Evolutionary conservation across 2,888 invertebrate species (phyloP).

Genomic region (Cataglyphis altisquamis): DNA sequence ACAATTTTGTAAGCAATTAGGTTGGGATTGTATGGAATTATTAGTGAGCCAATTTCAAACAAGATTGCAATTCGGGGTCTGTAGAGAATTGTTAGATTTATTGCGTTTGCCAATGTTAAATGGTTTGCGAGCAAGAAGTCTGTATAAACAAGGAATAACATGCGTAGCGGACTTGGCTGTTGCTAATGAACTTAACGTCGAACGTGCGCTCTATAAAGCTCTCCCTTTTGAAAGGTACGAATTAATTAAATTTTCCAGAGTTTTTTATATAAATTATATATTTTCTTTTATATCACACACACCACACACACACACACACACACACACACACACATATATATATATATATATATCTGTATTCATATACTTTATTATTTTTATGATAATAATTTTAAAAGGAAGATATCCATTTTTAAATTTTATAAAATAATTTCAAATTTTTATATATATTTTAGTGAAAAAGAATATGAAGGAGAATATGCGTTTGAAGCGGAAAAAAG

Average conservation of each 20-base stretch:
- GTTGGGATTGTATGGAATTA: slow-evolving; percentile 96
- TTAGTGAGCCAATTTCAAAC: slow-evolving; percentile 97
- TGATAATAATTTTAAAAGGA: too few relatives aligned
- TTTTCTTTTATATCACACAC: too few relatives aligned
- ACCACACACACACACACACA: too few relatives aligned
- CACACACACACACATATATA: neutral
- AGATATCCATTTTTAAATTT: too few relatives aligned
- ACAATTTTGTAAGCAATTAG: slow-evolving; percentile 96
- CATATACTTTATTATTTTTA: neutral
- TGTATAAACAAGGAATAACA: slow-evolving; percentile 94
- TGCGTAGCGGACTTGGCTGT: slow-evolving; percentile 93
- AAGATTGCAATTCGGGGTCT: slow-evolving; percentile 97
- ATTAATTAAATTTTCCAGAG: slow-evolving; percentile 14
- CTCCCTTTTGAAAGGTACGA: slow-evolving; percentile 93
- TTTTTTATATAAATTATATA: slow-evolving; percentile 7
- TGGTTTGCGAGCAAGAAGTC: slow-evolving; percentile 93
- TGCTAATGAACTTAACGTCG: slow-evolving; percentile 90
- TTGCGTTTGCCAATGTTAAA: slow-evolving; percentile 94
- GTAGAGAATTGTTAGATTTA: slow-evolving; percentile 96
- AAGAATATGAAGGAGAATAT: slow-evolving; percentile 91
- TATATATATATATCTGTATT: neutral
- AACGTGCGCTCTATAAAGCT: slow-evolving; percentile 92
- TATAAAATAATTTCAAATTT: too few relatives aligned
- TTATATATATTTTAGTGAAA: slow-evolving; percentile 87
- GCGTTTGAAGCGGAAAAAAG: slow-evolving; percentile 89